Evolutionary conservation across 2,113 vertebrate genomes (phyloP), one percentile per base, ranked within the genome.

Genomic region (Rhinolophus ferrumequinum): DNA sequence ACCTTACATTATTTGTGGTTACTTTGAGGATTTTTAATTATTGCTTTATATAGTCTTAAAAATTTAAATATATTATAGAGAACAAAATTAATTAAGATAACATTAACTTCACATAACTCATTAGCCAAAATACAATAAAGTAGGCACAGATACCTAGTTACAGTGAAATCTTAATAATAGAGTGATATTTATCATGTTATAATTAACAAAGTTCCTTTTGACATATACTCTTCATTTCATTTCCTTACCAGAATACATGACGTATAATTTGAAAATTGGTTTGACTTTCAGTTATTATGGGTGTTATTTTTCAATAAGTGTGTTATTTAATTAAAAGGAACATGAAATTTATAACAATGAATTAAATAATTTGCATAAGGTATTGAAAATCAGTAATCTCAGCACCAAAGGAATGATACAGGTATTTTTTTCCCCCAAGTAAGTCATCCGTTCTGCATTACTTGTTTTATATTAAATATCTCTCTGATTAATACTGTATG

Each of bases 381-480:
- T 92, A 30, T 95, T 87, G 28, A 41, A 96, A 96, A 81, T 94
- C 16, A 35, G 9, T 66, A 56, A 73, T 80, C 81, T 83, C 7
- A 90, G 14, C 44, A 93, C 28, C 22, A 73, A 69, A 11, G 3
- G 9, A 87, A 79, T 16, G 69, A 6, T 6, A 6, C 1, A 8
- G 52, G 62, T 75, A 80, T 87, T 35, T 66, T 14, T 66, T 26
- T 1, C 26, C 1, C 5, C 30, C 8, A 86, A 44, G 4, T 58
- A 52, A 91, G 4, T 4, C 5, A 60, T 90, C 47, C 18, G 62
- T 2, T 69, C 28, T 6, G 11, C 2, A 56, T 50, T 73, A 56
- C 14, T 92, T 60, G 3, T 83, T 91, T 93, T 41, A 16, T 73
- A 66, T 35, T 72, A 47, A 66, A 26, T 69, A 41, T 70, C 7